A percentile compares a stretch with the other conserved stretches of the same genome.
Evolutionary conservation across 2,888 invertebrate species (phyloP).

Genomic region (Acleris emargana): DNA sequence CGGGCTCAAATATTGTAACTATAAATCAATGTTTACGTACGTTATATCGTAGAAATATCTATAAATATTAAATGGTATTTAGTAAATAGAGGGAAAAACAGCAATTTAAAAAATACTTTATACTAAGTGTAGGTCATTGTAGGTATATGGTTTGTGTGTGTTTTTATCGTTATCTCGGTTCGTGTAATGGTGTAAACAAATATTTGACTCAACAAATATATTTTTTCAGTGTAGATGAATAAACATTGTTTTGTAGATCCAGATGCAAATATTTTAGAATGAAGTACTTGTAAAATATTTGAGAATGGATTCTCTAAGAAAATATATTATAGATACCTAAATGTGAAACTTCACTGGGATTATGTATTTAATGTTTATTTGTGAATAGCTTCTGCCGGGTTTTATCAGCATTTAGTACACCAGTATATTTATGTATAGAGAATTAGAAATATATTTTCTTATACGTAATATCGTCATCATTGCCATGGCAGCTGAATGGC

Average conservation of each 20-base stretch:
- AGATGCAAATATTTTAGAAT: background rate
- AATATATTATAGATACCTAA: no score
- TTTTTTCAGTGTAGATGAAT: background rate
- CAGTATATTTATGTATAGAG: no score
- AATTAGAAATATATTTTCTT: no score
- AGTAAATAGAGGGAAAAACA: background rate
- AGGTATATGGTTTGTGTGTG: background rate
- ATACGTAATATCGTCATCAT: no score
- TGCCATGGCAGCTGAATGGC: no score
- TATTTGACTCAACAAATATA: background rate
- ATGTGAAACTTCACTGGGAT: no score
- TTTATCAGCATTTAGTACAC: no score
- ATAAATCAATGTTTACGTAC: constrained; percentile 46
- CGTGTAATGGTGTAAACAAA: background rate
- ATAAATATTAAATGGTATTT: background rate
- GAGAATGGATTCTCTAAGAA: background rate
- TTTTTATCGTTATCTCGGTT: background rate
- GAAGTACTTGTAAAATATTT: background rate
- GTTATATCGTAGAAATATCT: background rate
- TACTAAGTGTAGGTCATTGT: no score
- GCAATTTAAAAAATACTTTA: background rate
- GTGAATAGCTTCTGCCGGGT: no score
- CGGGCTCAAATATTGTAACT: constrained; percentile 53
- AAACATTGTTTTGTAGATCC: background rate
- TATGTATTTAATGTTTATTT: no score